Conservation (phyloP, 2,113 vertebrate species). For the Clarias magur region DNA sequence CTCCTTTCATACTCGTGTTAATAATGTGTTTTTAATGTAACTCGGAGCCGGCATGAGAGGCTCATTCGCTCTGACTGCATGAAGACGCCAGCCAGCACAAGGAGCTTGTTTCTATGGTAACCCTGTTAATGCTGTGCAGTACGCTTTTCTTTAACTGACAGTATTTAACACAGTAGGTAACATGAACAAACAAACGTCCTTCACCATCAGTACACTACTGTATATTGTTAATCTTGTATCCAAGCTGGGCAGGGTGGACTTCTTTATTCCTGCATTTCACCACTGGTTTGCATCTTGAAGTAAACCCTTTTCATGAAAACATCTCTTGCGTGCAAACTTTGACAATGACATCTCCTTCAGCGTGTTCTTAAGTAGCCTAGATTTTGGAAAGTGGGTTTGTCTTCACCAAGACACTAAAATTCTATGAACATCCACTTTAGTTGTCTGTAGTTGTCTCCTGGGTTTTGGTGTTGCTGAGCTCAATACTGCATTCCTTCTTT, state of each 20-base stretch:
- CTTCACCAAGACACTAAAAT: no score
- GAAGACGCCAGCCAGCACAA: not conserved
- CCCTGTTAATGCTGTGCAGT: not conserved
- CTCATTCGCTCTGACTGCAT: not conserved
- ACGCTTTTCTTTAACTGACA: not conserved
- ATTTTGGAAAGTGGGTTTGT: no score
- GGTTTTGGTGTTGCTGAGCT: no score
- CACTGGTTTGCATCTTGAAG: no score
- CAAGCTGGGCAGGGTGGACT: not conserved
- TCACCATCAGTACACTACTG: not conserved
- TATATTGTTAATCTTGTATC: not conserved
- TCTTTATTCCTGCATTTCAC: not conserved
- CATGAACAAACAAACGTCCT: not conserved
- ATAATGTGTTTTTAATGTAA: conserved; percentile 21
- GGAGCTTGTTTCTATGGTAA: conserved; percentile 25
- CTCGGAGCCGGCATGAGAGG: not conserved
- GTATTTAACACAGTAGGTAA: not conserved
- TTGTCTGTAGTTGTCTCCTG: no score
- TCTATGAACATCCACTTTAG: no score
- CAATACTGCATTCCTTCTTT: no score
- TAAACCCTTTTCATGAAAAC: no score
- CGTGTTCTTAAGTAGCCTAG: no score
- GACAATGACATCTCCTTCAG: no score
- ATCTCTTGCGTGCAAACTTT: no score
- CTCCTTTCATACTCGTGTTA: not conserved